Conservation (phyloP, 2,888 invertebrate species). For the Panopea generosa region DNA sequence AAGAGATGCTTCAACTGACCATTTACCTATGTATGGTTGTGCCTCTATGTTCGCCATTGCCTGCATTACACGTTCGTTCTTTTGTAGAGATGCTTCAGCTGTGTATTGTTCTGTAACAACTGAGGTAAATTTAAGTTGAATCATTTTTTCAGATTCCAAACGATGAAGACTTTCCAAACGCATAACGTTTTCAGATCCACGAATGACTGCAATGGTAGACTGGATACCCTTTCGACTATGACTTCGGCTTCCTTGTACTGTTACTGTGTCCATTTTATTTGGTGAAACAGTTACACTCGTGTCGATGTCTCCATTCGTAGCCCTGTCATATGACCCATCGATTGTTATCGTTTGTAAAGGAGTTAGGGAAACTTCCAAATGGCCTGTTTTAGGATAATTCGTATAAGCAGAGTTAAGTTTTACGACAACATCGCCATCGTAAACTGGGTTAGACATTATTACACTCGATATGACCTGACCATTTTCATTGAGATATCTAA, state of each 20-base stretch:
- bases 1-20: constrained; percentile 19
- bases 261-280: constrained; percentile 42
- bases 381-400: constrained; percentile 59
- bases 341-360: constrained; percentile 31
- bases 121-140: constrained; percentile 34
- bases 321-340: constrained; percentile 27
- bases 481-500: constrained; percentile 53
- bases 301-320: constrained; percentile 26
- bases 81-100: constrained; percentile 19
- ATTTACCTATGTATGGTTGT: constrained; percentile 31
- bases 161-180: constrained; percentile 20
- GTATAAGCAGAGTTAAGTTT: constrained; percentile 53
- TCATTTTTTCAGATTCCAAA: neutral
- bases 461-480: constrained; percentile 50
- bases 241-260: constrained; percentile 18
- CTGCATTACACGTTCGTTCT: neutral
- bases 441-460: constrained; percentile 51
- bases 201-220: constrained; percentile 5
- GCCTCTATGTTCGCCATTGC: constrained; percentile 31
- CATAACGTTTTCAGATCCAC: constrained; percentile 11
- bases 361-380: constrained; percentile 60
- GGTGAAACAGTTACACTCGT: constrained; percentile 31
- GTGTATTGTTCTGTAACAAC: constrained; percentile 24
- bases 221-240: constrained; percentile 2
- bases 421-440: constrained; percentile 46